A percentile compares a stretch with the other conserved stretches of the same genome.
These are phyloP conservation scores for Scrobipalpa atriplicella DNA, from an alignment of 2,888 invertebrate genomes.

Conservation along the genomic window DNA sequence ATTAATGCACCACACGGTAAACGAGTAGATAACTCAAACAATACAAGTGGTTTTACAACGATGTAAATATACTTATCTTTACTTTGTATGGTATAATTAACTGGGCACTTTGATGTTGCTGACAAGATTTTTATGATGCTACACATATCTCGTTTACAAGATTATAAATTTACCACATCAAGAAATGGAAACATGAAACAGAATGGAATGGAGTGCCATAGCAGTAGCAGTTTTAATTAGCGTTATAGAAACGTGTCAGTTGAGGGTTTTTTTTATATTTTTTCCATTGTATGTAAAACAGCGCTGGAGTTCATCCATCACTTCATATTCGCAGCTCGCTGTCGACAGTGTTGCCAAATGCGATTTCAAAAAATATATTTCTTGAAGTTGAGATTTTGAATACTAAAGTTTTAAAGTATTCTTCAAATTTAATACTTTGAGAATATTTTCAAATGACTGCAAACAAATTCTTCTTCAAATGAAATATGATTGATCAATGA, in stretches of 20 bases:
- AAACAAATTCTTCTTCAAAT: no score
- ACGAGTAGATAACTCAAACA: slow-evolving; percentile 11
- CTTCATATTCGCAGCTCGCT: slow-evolving; percentile 75
- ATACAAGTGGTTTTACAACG: slow-evolving; percentile 20
- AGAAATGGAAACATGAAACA: slow-evolving; percentile 65
- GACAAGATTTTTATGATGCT: slow-evolving; percentile 29
- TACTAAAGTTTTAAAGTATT: no score
- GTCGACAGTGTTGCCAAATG: slow-evolving; percentile 42
- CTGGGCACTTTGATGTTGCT: slow-evolving; percentile 26
- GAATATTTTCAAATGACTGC: no score
- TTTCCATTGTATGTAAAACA: slow-evolving; percentile 80
- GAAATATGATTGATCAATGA: no score
- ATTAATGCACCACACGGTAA: neutral
- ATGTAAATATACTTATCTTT: slow-evolving; percentile 21
- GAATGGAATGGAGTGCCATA: slow-evolving; percentile 59
- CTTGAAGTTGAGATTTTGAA: no score
- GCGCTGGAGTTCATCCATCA: slow-evolving; percentile 74
- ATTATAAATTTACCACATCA: slow-evolving; percentile 60
- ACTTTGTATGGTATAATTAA: slow-evolving; percentile 25
- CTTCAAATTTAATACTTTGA: no score
- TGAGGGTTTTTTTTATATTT: slow-evolving; percentile 62
- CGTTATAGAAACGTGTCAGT: slow-evolving; percentile 70
- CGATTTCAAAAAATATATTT: neutral
- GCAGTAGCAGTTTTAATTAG: slow-evolving; percentile 75
- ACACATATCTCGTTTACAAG: slow-evolving; percentile 42